A percentile compares a stretch with the other conserved stretches of the same genome.
phyloP scores from a whole-genome alignment of 1,140 invertebrate species.

The Drosophila lacteicornis region DNA sequence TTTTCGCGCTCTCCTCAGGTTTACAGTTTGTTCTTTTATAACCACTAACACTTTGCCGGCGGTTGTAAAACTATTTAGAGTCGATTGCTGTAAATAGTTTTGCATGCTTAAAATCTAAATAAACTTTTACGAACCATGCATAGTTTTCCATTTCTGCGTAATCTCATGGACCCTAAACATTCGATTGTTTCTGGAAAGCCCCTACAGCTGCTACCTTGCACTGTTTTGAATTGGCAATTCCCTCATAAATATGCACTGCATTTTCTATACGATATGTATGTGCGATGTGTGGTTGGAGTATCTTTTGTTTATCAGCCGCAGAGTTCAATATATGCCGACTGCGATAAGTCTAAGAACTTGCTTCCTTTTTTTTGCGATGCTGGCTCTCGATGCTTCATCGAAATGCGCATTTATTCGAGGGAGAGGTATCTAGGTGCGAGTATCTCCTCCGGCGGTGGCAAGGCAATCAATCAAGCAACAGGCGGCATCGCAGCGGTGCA shows the following conservation, averaged over 20 bases:
- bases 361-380: constrained; percentile 28
- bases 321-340: constrained; percentile 73
- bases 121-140: neutral
- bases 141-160: neutral
- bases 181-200: constrained; percentile 19
- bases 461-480: constrained; percentile 56
- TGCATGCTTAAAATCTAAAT: constrained; percentile 6
- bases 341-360: constrained; percentile 58
- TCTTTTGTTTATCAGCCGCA: constrained; percentile 50
- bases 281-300: constrained; percentile 10
- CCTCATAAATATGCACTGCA: constrained; percentile 60
- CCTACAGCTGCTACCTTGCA: constrained; percentile 45
- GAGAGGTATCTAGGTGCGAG: constrained; percentile 10
- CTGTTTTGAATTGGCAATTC: constrained; percentile 40
- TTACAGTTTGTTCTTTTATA: neutral
- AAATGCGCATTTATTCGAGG: constrained; percentile 67
- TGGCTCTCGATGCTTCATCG: constrained; percentile 50
- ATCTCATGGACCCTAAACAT: constrained; percentile 10
- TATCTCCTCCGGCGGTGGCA: constrained; percentile 3
- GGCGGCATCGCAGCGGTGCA: constrained; percentile 45
- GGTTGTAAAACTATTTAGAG: neutral
- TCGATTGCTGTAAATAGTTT: constrained; percentile 9
- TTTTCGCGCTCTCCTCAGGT: neutral
- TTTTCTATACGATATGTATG: constrained; percentile 11
- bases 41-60: neutral